A percentile compares a stretch with the other conserved stretches of the same genome.
Conservation (phyloP, 2,888 invertebrate genomes). For the Orgyia antiqua region DNA sequence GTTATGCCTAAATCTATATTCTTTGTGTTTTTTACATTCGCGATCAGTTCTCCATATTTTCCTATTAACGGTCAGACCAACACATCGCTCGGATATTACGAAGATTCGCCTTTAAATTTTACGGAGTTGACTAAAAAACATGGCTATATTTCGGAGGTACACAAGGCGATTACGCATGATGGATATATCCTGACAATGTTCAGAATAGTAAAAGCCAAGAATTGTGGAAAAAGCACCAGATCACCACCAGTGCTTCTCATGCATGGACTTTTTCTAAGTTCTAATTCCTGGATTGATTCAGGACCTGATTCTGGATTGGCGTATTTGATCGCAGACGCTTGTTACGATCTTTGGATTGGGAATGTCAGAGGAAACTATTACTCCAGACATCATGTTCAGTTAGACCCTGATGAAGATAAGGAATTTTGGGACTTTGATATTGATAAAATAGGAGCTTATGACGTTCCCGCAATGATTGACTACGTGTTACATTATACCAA, state of each 20-base stretch:
- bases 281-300: constrained; percentile 51
- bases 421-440: constrained; percentile 56
- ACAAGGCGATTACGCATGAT: constrained; percentile 47
- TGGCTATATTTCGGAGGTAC: constrained; percentile 46
- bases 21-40: too few species aligned
- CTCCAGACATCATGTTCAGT: constrained; percentile 60
- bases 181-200: constrained; percentile 51
- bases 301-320: constrained; percentile 40
- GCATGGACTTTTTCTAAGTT: constrained; percentile 54
- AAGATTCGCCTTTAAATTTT: constrained; percentile 36
- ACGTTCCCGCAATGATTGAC: constrained; percentile 82
- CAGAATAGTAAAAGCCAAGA: constrained; percentile 33
- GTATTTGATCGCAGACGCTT: constrained; percentile 32
- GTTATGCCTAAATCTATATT: too few species aligned
- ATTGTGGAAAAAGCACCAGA: constrained; percentile 26
- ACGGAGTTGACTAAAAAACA: constrained; percentile 34
- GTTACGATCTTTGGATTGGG: constrained; percentile 37
- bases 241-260: constrained; percentile 48
- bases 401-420: constrained; percentile 44
- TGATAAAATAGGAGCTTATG: constrained; percentile 71
- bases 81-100: too few species aligned
- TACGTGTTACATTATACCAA: constrained; percentile 43
- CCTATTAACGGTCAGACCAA: too few species aligned
- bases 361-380: constrained; percentile 61
- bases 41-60: too few species aligned